Evolutionary conservation across 2,797 vertebrate genomes (phyloP).

Genomic region (Leptoclinus maculatus): DNA sequence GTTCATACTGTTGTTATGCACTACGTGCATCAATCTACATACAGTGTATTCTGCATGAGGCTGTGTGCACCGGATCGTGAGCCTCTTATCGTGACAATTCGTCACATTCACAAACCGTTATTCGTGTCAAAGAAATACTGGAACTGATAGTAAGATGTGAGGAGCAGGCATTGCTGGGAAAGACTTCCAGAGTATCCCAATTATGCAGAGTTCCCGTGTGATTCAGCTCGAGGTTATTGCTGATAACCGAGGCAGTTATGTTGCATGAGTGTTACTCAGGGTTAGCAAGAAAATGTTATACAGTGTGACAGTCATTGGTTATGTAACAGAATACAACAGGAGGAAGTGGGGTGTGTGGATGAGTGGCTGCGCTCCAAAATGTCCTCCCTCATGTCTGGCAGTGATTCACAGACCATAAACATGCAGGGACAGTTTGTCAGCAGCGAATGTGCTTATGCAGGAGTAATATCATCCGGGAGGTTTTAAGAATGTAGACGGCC

Average conservation of each 20-base stretch:
- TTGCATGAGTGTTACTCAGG: slow-evolving; percentile 20
- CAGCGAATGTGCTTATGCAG: slow-evolving; percentile 55
- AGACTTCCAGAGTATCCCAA: neutral
- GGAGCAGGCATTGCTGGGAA: neutral
- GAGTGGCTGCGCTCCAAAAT: slow-evolving; percentile 60
- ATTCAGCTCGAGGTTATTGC: slow-evolving; percentile 4
- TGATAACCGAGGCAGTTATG: slow-evolving; percentile 1
- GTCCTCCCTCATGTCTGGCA: slow-evolving; percentile 54
- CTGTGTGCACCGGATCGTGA: neutral
- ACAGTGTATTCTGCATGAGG: neutral
- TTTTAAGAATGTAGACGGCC: slow-evolving; percentile 29
- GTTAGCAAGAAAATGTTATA: slow-evolving; percentile 20
- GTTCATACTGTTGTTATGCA: neutral
- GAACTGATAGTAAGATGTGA: neutral
- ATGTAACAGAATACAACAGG: slow-evolving; percentile 51
- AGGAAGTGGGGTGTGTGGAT: slow-evolving; percentile 47
- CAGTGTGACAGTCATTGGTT: slow-evolving; percentile 49
- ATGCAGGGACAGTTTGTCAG: slow-evolving; percentile 47
- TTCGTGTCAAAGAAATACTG: neutral
- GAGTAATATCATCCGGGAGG: slow-evolving; percentile 52
- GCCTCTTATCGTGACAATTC: neutral
- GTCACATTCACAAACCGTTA: neutral
- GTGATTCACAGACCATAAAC: slow-evolving; percentile 62
- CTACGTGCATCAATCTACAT: neutral
- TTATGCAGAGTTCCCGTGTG: neutral